Percentiles rank a stretch among this genome's conserved stretches.
phyloP scores from a whole-genome alignment of 2,113 vertebrate genomes.

The Cinclus cinclus region DNA sequence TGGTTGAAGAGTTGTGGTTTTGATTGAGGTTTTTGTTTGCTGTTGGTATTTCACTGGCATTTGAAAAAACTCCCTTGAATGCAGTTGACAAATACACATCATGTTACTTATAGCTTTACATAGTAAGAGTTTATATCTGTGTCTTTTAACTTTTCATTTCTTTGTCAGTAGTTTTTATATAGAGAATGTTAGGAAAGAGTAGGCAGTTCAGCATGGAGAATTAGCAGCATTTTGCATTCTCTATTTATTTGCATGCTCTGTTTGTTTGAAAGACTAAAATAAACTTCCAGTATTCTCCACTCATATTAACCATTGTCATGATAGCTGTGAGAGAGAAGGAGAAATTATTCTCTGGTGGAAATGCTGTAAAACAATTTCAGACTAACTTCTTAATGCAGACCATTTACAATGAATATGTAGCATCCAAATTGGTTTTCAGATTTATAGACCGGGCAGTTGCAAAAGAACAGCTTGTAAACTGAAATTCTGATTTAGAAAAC shows the following conservation, averaged over 20 bases:
- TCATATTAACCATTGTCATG: neutral
- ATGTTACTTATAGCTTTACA: neutral
- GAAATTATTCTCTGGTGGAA: neutral
- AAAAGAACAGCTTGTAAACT: constrained; percentile 22
- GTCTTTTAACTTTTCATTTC: neutral
- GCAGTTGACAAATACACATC: neutral
- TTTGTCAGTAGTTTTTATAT: neutral
- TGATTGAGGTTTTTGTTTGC: neutral
- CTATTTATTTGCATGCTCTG: neutral
- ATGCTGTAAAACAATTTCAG: neutral
- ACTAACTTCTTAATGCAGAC: neutral
- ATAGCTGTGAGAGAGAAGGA: neutral
- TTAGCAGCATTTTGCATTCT: neutral
- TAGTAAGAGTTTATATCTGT: neutral
- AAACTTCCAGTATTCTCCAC: neutral
- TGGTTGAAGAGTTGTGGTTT: neutral
- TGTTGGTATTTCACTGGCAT: neutral
- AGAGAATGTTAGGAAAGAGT: neutral
- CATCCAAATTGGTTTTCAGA: neutral
- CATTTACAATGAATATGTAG: neutral
- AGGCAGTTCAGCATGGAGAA: neutral
- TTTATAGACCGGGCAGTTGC: constrained; percentile 21
- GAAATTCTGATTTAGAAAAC: neutral
- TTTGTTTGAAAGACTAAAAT: neutral
- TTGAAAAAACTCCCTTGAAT: neutral